phyloP scores from a whole-genome alignment of 2,797 vertebrate genomes.

The Rhynchotus rufescens region DNA sequence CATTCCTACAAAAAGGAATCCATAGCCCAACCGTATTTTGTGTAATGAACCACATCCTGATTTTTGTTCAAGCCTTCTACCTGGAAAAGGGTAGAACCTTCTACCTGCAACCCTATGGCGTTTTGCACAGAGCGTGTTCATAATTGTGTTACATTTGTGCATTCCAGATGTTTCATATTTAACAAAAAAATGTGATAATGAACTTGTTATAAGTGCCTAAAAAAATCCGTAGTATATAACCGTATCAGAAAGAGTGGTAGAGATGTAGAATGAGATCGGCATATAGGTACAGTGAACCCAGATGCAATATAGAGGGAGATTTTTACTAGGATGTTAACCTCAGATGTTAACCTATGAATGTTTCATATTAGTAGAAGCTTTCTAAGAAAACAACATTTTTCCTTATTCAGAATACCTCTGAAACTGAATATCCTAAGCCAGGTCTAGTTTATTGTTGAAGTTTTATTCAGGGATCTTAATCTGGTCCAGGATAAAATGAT shows the following conservation, averaged over 20 bases:
- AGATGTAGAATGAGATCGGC: background rate
- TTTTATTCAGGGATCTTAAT: background rate
- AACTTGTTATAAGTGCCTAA: background rate
- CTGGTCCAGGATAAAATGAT: background rate
- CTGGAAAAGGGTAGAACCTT: background rate
- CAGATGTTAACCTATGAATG: background rate
- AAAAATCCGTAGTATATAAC: background rate
- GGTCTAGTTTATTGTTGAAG: background rate
- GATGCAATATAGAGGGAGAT: background rate
- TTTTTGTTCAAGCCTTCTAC: slow-evolving; percentile 49
- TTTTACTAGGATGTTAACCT: background rate
- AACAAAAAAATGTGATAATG: background rate
- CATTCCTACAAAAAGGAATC: slow-evolving; percentile 22
- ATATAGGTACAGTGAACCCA: background rate
- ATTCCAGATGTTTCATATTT: background rate
- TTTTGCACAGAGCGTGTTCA: background rate
- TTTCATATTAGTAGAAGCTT: background rate
- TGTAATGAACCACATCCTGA: slow-evolving; percentile 31
- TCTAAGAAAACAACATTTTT: background rate
- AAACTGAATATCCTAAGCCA: background rate
- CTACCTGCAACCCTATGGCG: background rate
- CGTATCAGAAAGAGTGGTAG: background rate
- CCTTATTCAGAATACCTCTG: background rate
- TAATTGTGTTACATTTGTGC: background rate
- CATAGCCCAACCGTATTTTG: background rate